Percentiles rank a stretch among this genome's conserved stretches.
Conservation (phyloP, 64 coral and sea anemone genomes). For the Astreopora myriophthalma region DNA sequence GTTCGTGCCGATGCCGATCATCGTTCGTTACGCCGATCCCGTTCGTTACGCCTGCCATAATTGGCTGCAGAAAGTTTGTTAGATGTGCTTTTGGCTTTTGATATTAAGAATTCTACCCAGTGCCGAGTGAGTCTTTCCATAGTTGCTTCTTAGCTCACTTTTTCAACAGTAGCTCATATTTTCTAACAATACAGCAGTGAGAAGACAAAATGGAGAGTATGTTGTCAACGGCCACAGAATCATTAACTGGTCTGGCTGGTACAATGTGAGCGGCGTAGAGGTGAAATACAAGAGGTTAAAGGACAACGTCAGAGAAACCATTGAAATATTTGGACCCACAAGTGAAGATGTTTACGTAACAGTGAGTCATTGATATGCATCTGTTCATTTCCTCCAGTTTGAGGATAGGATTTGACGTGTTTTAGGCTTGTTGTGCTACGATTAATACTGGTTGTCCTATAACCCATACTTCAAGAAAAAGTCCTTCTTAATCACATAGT, state of each 20-base stretch:
- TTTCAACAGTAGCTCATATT: neutral
- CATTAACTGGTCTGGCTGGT: slow-evolving; percentile 71
- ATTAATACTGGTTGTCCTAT: no score
- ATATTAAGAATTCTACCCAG: no score
- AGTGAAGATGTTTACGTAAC: slow-evolving; percentile 58
- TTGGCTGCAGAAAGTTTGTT: no score
- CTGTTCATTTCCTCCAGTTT: neutral
- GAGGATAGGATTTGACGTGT: neutral
- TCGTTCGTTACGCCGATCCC: no score
- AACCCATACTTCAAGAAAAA: no score
- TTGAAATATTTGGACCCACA: slow-evolving; percentile 69
- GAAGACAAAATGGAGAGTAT: slow-evolving; percentile 58
- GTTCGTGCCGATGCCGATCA: no score
- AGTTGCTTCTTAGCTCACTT: neutral
- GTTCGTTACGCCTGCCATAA: no score
- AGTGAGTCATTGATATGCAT: slow-evolving; percentile 12
- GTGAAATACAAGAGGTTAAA: slow-evolving; percentile 56
- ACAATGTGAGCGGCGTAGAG: slow-evolving; percentile 41
- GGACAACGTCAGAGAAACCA: slow-evolving; percentile 61
- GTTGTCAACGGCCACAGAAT: slow-evolving; percentile 67
- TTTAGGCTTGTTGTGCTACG: no score
- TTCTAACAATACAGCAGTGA: slow-evolving; percentile 32
- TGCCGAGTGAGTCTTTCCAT: no score
- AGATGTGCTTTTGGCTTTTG: no score
- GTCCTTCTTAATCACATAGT: no score